Conservation (phyloP, 2,113 vertebrate genomes). For the Dromiciops gliroides region DNA sequence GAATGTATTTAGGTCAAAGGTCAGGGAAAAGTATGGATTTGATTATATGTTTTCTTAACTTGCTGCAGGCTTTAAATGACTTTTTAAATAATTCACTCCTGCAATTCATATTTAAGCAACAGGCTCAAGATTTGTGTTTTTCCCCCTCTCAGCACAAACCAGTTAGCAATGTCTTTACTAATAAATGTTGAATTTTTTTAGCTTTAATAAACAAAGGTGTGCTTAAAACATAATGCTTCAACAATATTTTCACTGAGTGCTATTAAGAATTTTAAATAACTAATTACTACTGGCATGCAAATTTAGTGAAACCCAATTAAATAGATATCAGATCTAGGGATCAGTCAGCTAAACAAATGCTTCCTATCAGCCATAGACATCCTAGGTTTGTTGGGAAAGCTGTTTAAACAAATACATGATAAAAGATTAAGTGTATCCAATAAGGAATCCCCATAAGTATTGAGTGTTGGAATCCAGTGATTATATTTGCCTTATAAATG, state of each 20-base stretch:
- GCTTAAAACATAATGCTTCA: constrained; percentile 58
- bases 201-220: constrained; percentile 60
- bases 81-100: constrained; percentile 69
- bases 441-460: constrained; percentile 63
- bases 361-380: constrained; percentile 63
- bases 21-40: constrained; percentile 21
- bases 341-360: constrained; percentile 58
- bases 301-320: constrained; percentile 74
- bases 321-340: constrained; percentile 74
- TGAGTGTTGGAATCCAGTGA: constrained; percentile 52
- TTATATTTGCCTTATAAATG: constrained; percentile 65
- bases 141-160: constrained; percentile 24
- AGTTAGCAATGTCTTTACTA: constrained; percentile 54
- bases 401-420: constrained; percentile 80
- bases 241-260: constrained; percentile 61
- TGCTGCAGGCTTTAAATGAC: constrained; percentile 52
- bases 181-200: constrained; percentile 46
- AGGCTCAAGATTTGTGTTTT: not conserved
- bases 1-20: constrained; percentile 2
- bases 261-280: constrained; percentile 76
- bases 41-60: constrained; percentile 67
- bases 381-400: constrained; percentile 69
- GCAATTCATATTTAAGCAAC: constrained; percentile 36
- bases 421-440: constrained; percentile 72
- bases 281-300: constrained; percentile 76